These are phyloP conservation scores for Thaleichthys pacificus DNA, from an alignment of 2,797 vertebrate genomes.

Conservation along the genomic window DNA sequence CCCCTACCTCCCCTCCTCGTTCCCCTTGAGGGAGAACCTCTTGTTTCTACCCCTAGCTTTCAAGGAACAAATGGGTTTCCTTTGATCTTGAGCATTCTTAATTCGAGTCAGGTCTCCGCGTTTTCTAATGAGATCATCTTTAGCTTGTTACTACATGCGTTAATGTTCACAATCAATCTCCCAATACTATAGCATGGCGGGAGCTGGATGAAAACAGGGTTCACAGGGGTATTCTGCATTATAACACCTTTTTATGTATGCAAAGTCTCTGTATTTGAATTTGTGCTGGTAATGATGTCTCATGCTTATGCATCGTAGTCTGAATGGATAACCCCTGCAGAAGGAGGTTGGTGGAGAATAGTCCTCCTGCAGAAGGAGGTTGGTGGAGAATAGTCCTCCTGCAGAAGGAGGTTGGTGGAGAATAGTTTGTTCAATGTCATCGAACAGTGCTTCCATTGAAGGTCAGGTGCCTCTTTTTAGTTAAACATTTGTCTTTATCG, in stretches of 20 bases:
- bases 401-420: too few relatives aligned
- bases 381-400: too few relatives aligned
- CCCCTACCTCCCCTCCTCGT: slow-evolving; percentile 40
- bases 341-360: too few relatives aligned
- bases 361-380: too few relatives aligned
- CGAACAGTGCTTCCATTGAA: too few relatives aligned
- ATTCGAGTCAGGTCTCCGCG: slow-evolving; percentile 36
- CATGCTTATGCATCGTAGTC: too few relatives aligned
- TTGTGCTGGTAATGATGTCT: too few relatives aligned
- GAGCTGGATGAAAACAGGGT: background rate
- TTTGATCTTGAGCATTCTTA: slow-evolving; percentile 53
- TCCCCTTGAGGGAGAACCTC: slow-evolving; percentile 41
- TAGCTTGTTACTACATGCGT: slow-evolving; percentile 32
- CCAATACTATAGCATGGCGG: slow-evolving; percentile 5
- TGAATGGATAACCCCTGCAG: too few relatives aligned
- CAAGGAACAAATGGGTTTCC: slow-evolving; percentile 24
- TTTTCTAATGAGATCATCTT: slow-evolving; percentile 39
- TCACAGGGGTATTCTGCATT: background rate
- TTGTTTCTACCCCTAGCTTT: slow-evolving; percentile 28
- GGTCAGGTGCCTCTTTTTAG: too few relatives aligned
- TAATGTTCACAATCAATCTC: slow-evolving; percentile 38
- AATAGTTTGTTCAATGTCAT: too few relatives aligned
- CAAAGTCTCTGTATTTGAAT: too few relatives aligned
- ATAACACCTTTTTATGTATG: background rate
- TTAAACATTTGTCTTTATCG: too few relatives aligned